Base-by-base conservation (phyloP, 1,140 invertebrate genomes). In the Drosophila athabasca region DNA sequence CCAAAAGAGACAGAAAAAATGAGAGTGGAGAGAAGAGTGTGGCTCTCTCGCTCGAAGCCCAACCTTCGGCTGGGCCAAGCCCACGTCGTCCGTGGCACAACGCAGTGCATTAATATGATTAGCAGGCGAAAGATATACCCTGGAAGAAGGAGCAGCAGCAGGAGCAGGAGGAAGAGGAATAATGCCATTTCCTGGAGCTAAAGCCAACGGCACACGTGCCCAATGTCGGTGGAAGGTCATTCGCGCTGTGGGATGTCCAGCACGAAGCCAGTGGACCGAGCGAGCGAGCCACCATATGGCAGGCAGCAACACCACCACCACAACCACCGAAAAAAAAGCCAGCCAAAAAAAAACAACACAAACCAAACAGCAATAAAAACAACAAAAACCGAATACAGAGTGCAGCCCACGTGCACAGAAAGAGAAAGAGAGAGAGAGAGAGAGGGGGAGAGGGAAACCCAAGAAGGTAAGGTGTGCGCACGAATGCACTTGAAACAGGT, bases 61-160 rank as follows among this genome's bases (percentile, higher is more conserved):
- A 81, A 82, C 79, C 79, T 82, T 77, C 48, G 35, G 2, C 35
- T 11, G 73, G 31, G 83, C 82, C 82, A 76, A 80, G 79, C 82
- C 82, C 79, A 75, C 48, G 65, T 44, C 35, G 35, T 13, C 4
- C 7, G 2, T 31, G 8, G 57, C 57, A 57, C 50, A 72, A 62
- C 66, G 58, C 65, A 78, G 70, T 85, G 82, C 82, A 87, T 87
- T 85, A 85, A 85, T 85, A 82, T 85, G 82, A 85, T 85, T 85
- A 87, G 83, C 82, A 79, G 83, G 19, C 35, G 11, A 39, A 59
- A 76, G 76, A 58, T 50, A 69, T 46, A 17, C 45, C 19, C 9
- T 19, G 4, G 11, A 19, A 39, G 29, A 49, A 45, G 5, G 50
- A 26, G 53, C 22, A 35, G 13, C 22, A 51, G 11, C 11, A 9